phyloP scores from a whole-genome alignment of 2,113 vertebrate species.

The Triplophysa dalaica region DNA sequence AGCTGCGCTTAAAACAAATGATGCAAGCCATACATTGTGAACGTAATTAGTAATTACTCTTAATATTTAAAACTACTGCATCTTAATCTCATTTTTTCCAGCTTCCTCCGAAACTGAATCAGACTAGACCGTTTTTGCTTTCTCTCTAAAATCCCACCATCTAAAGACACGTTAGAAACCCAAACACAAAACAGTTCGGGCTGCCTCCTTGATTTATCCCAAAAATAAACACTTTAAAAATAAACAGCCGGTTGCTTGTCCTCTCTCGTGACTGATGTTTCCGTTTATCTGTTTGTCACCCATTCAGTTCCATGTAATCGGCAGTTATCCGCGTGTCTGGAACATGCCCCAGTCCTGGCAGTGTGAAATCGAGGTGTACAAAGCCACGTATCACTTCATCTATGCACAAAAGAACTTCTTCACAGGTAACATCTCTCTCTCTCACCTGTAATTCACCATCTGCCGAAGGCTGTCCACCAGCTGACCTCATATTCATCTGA shows the following conservation, averaged over 20 bases:
- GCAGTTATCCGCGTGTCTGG: conserved; percentile 91
- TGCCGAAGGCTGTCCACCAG: neutral
- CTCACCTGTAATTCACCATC: neutral
- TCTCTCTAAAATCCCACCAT: too few species aligned
- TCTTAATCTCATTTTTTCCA: too few species aligned
- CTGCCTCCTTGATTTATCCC: too few species aligned
- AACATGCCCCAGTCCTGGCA: conserved; percentile 99
- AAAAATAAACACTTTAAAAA: too few species aligned
- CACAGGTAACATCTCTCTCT: conserved; percentile 77
- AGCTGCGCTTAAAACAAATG: neutral
- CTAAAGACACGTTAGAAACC: too few species aligned
- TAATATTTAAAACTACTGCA: too few species aligned
- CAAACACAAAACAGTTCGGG: too few species aligned
- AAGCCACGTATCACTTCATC: conserved; percentile 98
- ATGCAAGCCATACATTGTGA: neutral
- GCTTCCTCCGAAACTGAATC: too few species aligned
- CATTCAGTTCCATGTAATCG: conserved; percentile 90
- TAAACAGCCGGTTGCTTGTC: too few species aligned
- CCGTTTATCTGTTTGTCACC: neutral
- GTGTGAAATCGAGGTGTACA: conserved; percentile 96
- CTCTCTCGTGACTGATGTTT: too few species aligned
- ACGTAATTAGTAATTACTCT: neutral
- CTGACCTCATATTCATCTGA: neutral
- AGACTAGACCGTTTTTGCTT: too few species aligned
- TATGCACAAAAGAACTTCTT: conserved; percentile 99